Base-by-base conservation (phyloP, 1,140 invertebrate species). In the Ceratina japonica region DNA sequence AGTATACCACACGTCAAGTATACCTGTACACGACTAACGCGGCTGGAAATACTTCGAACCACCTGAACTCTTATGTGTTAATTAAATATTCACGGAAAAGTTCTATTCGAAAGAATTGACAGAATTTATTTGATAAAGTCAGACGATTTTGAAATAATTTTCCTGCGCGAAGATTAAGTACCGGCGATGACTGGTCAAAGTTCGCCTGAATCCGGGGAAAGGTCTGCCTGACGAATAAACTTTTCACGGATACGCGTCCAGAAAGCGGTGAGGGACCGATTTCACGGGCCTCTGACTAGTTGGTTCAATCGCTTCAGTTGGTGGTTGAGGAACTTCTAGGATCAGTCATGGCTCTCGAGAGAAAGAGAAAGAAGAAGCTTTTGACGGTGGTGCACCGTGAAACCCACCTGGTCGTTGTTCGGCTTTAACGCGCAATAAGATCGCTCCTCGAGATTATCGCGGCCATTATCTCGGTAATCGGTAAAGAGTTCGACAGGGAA, bases 361-460 rank as follows among this genome's bases (percentile, higher is more conserved):
- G 3, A 20, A 51, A 22, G 37, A 59, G 56, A 44, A 64, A 54
- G 75, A 27, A 63, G 61, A 49, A 52, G 54, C 79, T 49, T 73
- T 80, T 71, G 75, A 82, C 74, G 78, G 72, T n/a, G n/a, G n/a
- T 54, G 72, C 68, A 73, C 49, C 66, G 73, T 63, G 81, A n/a
- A 83, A 83, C 80, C 63, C 88, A 89, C 83, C 87, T 89, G 88
- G 86, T 63, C 81, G 62, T 74, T 61, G 72, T 75, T 88, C 87
- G 79, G 81, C 86, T 89, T 90, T 90, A 84, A 90, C 88, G 88
- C 88, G 87, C 88, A 89, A 90, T 86, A 86, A 90, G 89, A 90
- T 90, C 86, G 85, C 82, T 84, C 82, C 61, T 72, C 73, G 74
- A 90, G 89, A 90, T 90, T 90, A 85, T 70, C 71, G 52, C 15